Evolutionary conservation across 2,888 invertebrate species (phyloP), one percentile per base, ranked within the genome.

Genomic region (Phalangium opilio): DNA sequence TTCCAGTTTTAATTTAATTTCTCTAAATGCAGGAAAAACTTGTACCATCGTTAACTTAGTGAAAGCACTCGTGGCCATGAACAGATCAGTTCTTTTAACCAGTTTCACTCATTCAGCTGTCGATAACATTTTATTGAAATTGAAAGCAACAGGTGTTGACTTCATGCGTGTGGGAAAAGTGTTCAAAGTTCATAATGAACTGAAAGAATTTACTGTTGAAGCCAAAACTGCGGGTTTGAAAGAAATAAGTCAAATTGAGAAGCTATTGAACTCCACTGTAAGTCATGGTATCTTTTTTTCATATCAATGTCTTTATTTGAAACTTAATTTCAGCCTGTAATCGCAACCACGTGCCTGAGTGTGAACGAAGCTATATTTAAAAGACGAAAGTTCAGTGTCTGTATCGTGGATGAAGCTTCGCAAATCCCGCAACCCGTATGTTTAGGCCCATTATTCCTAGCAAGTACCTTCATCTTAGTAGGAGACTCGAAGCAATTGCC

Each of bases 81-180:
- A 80, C 3, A 76, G 77, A 56, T 77, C 81, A 0, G 82, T 96
- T 2, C 69, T 98, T 2, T 76, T 98, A 27, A 86, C 91, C 1
- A 84, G 89, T 53, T 90, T 93, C 63, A 96, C 96, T 0, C 84
- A 96, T 67, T 85, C 85, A 0, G 95, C 96, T 1, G 84, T 98
- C 1, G 96, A 98, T 63, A 98, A 90, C 61, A 78, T 98, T 8
- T 70, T 96, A 12, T 61, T 79, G 3, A 72, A 72, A 66, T 67
- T 85, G 41, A 64, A 73, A 45, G 65, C 73, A 12, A 64, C 55
- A 63, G 43, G 68, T 27, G 59, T 73, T 49, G 66, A 76, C 58
- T 69, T 90, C 59, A 61, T 91, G 58, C 74, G 87, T 11, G 66
- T 89, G 38, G 89, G 87, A 20, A 73, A 75, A 1, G 41, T 57